Evolutionary conservation across 2,113 vertebrate genomes (phyloP), one percentile per base, ranked within the genome.

Genomic region (Steatornis caripensis): DNA sequence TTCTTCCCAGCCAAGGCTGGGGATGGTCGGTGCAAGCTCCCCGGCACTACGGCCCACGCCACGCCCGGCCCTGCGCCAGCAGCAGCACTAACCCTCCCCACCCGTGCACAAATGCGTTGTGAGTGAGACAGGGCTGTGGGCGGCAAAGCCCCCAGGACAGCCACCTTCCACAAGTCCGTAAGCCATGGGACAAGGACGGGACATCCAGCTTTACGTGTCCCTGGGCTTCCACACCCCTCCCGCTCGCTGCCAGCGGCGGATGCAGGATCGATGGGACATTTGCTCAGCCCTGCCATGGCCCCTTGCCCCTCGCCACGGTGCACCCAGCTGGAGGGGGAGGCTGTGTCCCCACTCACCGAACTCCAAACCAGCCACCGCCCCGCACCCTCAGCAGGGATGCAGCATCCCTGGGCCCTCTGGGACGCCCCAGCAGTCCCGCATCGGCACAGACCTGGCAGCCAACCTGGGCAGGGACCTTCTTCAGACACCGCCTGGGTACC

Each of bases 241-340:
- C 55, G 10, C 19, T 3, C 1, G 2, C 49, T 51, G 49, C 49
- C 49, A 51, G 49, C 12, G 26, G 79, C 4, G 3, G 68, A 10
- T 17, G 26, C 5, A 5, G 81, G 32, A 36, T 37, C 2, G 4
- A 15, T 2, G 5, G 46, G 37, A 49, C 0, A 1, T 27, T 39
- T 34, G 18, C 48, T 24, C 5, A 10, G 57, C 37, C 30, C 36
- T 43, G 15, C 26, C 24, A 9, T 0, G 1, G 41, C 30, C 32
- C n/a, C 49, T 48, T 9, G 19, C 53, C 30, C 36, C 36, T 34
- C 4, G 2, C 21, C 54, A 26, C 1, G 0, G 15, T n/a, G 30
- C 3, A 0, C 19, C 61, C 16, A 5, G 27, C 18, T 20, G 27
- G 13, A 36, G 21, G 16, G 29, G 46, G 36, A 60, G 27, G 21